Base-by-base conservation (phyloP, 1,140 invertebrate species). In the Oreohelix idahoensis region DNA sequence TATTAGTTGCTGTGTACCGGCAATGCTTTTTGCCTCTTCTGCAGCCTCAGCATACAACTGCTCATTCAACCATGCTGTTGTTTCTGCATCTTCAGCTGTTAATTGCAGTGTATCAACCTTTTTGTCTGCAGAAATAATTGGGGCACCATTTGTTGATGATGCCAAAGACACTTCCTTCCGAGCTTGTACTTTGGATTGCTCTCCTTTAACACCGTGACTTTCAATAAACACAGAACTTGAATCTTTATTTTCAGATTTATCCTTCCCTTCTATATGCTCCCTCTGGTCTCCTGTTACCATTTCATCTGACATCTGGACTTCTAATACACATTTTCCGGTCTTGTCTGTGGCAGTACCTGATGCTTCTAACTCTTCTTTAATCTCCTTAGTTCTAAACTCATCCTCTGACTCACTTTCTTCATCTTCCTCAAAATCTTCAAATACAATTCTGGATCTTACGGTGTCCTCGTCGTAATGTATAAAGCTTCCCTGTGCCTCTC, bases 391-490 rank as follows among this genome's bases (percentile, higher is more conserved):
- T 45, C 10, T 66, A 5, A 20, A 66, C 23, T 83, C 83, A 85
- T 85, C 85, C 83, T 87, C 86, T 36, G 81, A 83, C 63, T 83
- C 83, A 36, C 78, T 66, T 71, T 86, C 84, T 23, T 84, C 77
- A 35, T 88, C 88, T 13, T 86, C 87, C 17, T 84, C 86, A 29
- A 79, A 84, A 32, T 70, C 79, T 70, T 83, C 86, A 86, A 91
- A 89, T 29, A 89, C 39, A 82, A 89, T 89, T 83, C 85, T 87
- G 63, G 88, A 89, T 73, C 81, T 83, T 63, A 86, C 86, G 81
- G 85, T 84, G 66, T 87, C 83, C 75, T 80, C 81, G 29, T 88
- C 86, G 74, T 86, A 88, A 45, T 86, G 78, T 58, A 90, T 89
- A 75, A 90, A 90, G 42, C 86, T 87, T 20, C 83, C 83, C 49